Evolutionary conservation across 30 jellyfish, hydroid and myxozoan species (phyloP).

Genomic region (Turritopsis rubra): DNA sequence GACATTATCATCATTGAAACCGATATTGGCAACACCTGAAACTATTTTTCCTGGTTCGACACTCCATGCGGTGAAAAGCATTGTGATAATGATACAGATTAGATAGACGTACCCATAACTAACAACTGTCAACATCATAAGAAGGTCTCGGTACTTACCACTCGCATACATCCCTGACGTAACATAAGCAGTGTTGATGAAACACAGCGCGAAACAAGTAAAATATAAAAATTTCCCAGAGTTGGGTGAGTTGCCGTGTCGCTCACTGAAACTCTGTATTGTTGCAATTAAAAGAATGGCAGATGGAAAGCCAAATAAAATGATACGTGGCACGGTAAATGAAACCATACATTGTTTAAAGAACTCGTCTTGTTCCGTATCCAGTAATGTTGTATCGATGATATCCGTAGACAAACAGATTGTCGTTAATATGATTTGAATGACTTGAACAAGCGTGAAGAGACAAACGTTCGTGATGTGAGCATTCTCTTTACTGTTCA

Average conservation of each 20-base stretch:
- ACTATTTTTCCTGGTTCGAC: not conserved
- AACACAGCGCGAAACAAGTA: conserved; percentile 50
- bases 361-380: conserved; percentile 8
- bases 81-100: conserved; percentile 61
- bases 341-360: conserved; percentile 45
- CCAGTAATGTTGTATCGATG: conserved; percentile 5
- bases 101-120: conserved; percentile 63
- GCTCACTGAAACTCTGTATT: conserved; percentile 50
- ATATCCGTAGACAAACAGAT: conserved; percentile 35
- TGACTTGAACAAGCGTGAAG: conserved; percentile 18
- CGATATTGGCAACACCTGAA: not conserved
- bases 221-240: conserved; percentile 58
- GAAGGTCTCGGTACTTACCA: conserved; percentile 62
- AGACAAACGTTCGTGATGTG: conserved; percentile 19
- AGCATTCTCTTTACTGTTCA: conserved; percentile 11
- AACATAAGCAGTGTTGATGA: conserved; percentile 55
- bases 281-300: conserved; percentile 40
- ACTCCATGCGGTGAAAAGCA: conserved; percentile 26
- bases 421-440: conserved; percentile 26
- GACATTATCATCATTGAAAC: not conserved
- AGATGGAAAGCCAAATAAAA: conserved; percentile 51
- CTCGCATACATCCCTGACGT: conserved; percentile 58
- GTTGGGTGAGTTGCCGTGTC: conserved; percentile 35
- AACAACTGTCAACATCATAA: conserved; percentile 64
- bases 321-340: conserved; percentile 33